Conservation (phyloP, 2,888 invertebrate species). For the Drosophila conformis region DNA sequence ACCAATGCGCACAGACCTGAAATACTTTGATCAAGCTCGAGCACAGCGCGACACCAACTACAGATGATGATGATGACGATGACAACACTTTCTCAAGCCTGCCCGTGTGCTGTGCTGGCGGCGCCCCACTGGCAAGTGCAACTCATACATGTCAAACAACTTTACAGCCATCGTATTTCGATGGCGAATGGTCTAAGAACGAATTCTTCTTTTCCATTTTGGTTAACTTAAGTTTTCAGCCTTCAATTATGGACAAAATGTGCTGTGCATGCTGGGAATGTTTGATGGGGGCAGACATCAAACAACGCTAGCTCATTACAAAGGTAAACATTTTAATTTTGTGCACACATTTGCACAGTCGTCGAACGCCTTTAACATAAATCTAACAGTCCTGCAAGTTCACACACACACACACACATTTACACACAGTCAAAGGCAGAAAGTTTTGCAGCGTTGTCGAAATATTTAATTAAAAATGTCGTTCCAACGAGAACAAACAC, state of each 20-base stretch:
- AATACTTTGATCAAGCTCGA: conserved; percentile 66
- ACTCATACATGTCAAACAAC: conserved; percentile 55
- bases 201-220: conserved; percentile 45
- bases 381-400: neutral
- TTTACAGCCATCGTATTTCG: conserved; percentile 17
- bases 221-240: neutral
- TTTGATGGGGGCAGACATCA: conserved; percentile 15
- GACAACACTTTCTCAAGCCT: conserved; percentile 2
- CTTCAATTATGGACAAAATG: neutral
- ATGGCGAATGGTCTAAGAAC: conserved; percentile 11
- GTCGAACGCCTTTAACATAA: neutral
- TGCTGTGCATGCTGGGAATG: neutral
- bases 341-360: conserved; percentile 47
- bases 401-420: neutral
- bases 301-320: conserved; percentile 49
- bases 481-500: conserved; percentile 8
- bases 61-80: conserved; percentile 4
- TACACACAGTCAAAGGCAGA: neutral
- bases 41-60: conserved; percentile 31
- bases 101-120: neutral
- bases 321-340: conserved; percentile 55
- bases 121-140: conserved; percentile 46
- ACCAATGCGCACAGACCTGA: conserved; percentile 38
- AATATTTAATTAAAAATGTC: conserved; percentile 37
- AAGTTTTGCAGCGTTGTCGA: neutral